phyloP scores from a whole-genome alignment of 2,797 vertebrate species.

The Arnoldichthys spilopterus region DNA sequence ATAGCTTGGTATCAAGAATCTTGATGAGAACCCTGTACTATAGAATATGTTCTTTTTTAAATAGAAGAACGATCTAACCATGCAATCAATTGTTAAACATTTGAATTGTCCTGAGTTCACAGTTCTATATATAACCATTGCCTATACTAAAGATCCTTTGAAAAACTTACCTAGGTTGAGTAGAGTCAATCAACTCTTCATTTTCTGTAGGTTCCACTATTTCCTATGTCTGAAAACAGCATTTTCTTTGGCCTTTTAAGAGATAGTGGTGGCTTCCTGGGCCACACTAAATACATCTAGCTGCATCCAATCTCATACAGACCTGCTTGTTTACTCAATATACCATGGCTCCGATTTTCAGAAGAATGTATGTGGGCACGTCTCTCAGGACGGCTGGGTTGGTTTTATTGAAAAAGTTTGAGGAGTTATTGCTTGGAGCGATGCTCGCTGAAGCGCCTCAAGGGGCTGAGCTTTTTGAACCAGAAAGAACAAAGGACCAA shows the following conservation, averaged over 20 bases:
- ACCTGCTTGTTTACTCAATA: slow-evolving; percentile 45
- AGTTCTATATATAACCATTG: not conserved
- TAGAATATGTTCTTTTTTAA: not conserved
- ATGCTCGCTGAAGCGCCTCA: slow-evolving; percentile 53
- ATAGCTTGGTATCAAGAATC: not conserved
- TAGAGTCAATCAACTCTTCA: not conserved
- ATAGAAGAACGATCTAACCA: not conserved
- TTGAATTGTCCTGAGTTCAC: not conserved
- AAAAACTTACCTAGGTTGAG: not conserved
- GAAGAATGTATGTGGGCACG: slow-evolving; percentile 28
- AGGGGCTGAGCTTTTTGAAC: slow-evolving; percentile 57
- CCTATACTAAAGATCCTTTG: not conserved
- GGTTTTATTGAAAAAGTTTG: slow-evolving; percentile 50
- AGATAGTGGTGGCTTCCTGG: not conserved
- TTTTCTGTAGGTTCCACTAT: not conserved
- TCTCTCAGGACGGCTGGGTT: slow-evolving; percentile 36
- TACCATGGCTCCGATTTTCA: slow-evolving; percentile 16
- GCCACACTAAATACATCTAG: slow-evolving; percentile 13
- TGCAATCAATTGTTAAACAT: not conserved
- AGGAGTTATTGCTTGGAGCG: slow-evolving; percentile 34
- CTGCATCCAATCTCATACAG: slow-evolving; percentile 26
- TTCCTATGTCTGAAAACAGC: not conserved
- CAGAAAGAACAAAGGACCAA: slow-evolving; percentile 61
- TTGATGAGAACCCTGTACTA: not conserved
- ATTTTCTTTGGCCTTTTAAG: not conserved